A percentile compares a stretch with the other conserved stretches of the same genome.
Conservation (phyloP, 2,797 vertebrate genomes). For the Leptatherina wallacei region DNA sequence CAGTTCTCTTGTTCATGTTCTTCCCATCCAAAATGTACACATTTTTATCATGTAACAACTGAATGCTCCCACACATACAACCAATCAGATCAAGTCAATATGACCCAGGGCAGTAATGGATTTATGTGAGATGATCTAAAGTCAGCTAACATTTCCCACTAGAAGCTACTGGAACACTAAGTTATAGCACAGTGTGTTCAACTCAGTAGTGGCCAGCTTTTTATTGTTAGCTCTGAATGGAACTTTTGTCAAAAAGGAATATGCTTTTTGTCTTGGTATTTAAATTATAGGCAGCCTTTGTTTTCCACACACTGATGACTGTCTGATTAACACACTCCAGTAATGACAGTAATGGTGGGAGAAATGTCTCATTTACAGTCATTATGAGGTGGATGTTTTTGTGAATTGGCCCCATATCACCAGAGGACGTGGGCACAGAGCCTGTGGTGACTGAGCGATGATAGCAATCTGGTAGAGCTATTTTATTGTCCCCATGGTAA, state of each 20-base stretch:
- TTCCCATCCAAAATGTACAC: not conserved
- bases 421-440: conserved; percentile 28
- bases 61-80: not conserved
- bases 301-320: not conserved
- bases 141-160: not conserved
- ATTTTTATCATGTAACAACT: not conserved
- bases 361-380: conserved; percentile 8
- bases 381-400: conserved; percentile 26
- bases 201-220: not conserved
- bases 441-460: conserved; percentile 10
- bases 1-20: not conserved
- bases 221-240: not conserved
- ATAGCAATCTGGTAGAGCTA: conserved; percentile 30
- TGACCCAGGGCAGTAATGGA: not conserved
- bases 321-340: not conserved
- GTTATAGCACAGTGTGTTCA: not conserved
- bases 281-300: not conserved
- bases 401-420: conserved; percentile 19
- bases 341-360: not conserved
- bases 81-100: not conserved
- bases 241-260: not conserved
- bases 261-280: not conserved
- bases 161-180: not conserved
- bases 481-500: conserved; percentile 63
- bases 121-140: not conserved